These are phyloP conservation scores for Cephalopholis sonnerati DNA, from an alignment of 2,113 vertebrate genomes.

Conservation along the genomic window DNA sequence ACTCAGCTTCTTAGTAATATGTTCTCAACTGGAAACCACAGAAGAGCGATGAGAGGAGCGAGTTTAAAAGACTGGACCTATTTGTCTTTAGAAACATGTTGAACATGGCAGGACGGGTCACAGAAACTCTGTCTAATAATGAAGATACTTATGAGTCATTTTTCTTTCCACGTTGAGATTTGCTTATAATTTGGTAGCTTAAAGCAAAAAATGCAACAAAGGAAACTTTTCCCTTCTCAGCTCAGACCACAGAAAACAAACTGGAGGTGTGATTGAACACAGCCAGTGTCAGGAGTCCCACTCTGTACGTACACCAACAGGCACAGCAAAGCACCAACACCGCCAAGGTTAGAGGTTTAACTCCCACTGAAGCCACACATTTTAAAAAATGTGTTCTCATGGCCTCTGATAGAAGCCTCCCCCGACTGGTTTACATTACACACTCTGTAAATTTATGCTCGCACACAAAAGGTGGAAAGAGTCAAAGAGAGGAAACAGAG, in stretches of 20 bases:
- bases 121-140: not conserved
- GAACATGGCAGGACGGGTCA: not conserved
- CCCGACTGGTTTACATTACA: constrained; percentile 41
- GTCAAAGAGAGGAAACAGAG: not conserved
- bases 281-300: not conserved
- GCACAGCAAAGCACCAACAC: constrained; percentile 35
- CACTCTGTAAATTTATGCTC: constrained; percentile 20
- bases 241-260: constrained; percentile 3
- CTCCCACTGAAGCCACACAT: constrained; percentile 26
- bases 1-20: not conserved
- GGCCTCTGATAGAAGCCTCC: constrained; percentile 18
- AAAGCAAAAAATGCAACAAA: constrained; percentile 10
- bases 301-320: constrained; percentile 2
- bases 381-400: constrained; percentile 29
- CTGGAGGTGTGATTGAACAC: constrained; percentile 9
- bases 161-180: not conserved
- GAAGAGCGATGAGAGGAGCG: not conserved
- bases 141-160: not conserved
- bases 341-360: constrained; percentile 31
- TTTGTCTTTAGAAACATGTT: not conserved
- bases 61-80: not conserved
- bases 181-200: constrained; percentile 6
- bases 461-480: constrained; percentile 6
- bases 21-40: constrained; percentile 5
- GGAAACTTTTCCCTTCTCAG: not conserved